These are phyloP conservation scores for Lycaon pictus DNA, from an alignment of 2,113 vertebrate genomes.

Conservation along the genomic window DNA sequence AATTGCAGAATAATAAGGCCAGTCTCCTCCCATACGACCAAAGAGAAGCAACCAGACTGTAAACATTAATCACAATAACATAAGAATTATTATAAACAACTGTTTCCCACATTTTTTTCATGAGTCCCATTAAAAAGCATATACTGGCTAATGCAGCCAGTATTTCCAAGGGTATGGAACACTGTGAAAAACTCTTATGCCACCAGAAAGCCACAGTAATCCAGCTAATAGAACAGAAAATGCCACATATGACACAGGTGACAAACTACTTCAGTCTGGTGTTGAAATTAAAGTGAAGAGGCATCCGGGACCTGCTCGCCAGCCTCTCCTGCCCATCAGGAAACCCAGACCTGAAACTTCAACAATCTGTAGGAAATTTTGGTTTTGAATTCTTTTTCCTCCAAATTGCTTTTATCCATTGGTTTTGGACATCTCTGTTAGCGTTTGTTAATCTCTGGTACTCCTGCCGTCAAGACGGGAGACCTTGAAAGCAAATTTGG, in stretches of 20 bases:
- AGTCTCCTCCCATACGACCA: constrained; percentile 92
- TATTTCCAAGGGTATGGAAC: constrained; percentile 94
- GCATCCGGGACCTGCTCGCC: constrained; percentile 88
- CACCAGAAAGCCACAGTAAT: constrained; percentile 89
- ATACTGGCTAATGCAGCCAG: constrained; percentile 90
- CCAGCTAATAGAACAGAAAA: constrained; percentile 92
- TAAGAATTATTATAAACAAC: background rate
- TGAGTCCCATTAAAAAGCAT: background rate
- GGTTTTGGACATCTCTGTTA: background rate
- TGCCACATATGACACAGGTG: constrained; percentile 90
- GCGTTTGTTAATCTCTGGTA: background rate
- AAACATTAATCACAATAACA: background rate
- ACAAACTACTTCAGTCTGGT: constrained; percentile 93
- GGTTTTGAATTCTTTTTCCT: background rate
- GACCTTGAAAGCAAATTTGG: background rate
- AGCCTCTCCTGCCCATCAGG: background rate
- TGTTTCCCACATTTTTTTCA: background rate
- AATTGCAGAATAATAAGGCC: constrained; percentile 96
- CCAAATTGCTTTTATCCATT: background rate
- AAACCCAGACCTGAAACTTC: background rate
- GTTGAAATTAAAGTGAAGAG: constrained; percentile 91
- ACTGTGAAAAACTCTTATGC: constrained; percentile 92
- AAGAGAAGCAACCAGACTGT: background rate
- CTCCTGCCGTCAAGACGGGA: background rate
- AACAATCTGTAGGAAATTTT: background rate